A percentile compares a stretch with the other conserved stretches of the same genome.
Conservation (phyloP, 2,113 vertebrate genomes). For the Pseudorhombus dupliciocellatus region DNA sequence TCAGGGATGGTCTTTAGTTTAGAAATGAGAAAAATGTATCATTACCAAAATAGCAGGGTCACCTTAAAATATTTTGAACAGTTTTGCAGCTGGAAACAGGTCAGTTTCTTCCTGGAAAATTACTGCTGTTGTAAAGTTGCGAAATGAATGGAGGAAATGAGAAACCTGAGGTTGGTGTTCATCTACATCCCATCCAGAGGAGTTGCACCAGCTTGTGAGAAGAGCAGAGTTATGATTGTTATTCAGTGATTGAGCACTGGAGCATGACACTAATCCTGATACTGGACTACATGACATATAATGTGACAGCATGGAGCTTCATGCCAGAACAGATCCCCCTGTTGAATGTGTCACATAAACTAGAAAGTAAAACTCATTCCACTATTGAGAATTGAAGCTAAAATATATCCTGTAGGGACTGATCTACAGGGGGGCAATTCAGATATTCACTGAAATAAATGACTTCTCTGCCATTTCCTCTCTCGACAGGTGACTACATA, state of each 20-base stretch:
- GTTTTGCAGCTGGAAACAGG: background rate
- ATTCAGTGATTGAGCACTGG: background rate
- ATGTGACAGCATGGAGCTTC: background rate
- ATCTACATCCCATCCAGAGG: too few relatives aligned
- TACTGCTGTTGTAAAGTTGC: too few relatives aligned
- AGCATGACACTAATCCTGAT: background rate
- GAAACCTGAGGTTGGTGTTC: too few relatives aligned
- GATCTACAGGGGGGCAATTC: too few relatives aligned
- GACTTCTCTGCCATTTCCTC: background rate
- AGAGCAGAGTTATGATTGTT: background rate
- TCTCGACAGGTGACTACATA: slow-evolving; percentile 90
- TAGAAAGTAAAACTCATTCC: too few relatives aligned
- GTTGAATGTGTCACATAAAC: background rate
- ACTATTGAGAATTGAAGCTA: too few relatives aligned
- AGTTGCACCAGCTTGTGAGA: background rate
- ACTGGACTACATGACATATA: background rate
- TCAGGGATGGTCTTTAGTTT: background rate
- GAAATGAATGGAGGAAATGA: too few relatives aligned
- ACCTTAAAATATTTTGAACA: slow-evolving; percentile 1
- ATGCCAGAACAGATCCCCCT: background rate
- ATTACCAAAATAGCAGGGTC: slow-evolving; percentile 13
- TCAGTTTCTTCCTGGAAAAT: background rate
- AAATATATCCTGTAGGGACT: too few relatives aligned
- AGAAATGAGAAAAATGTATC: background rate
- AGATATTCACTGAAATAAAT: too few relatives aligned